A percentile compares a stretch with the other conserved stretches of the same genome.
phyloP scores from a whole-genome alignment of 1,140 invertebrate genomes.

The Homalodisca vitripennis region DNA sequence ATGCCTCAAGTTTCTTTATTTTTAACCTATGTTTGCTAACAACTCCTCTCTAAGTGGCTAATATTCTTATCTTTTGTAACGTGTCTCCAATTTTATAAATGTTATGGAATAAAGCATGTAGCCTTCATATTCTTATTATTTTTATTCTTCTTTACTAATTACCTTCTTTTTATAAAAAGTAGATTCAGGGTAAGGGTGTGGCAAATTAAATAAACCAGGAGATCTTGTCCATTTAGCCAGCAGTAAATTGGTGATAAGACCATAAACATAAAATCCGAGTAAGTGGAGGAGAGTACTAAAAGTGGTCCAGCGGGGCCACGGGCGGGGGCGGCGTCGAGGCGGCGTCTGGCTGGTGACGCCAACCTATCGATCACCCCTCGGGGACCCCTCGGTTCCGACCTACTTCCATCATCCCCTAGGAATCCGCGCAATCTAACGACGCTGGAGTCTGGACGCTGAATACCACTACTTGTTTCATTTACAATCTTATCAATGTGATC shows the following conservation, averaged over 20 bases:
- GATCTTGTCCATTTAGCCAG: not conserved
- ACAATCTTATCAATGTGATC: not conserved
- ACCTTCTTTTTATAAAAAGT: not conserved
- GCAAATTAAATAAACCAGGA: not conserved
- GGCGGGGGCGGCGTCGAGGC: not conserved
- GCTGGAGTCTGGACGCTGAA: not conserved
- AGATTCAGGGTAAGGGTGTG: not conserved
- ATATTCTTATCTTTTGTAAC: too few relatives aligned
- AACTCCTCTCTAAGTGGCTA: too few relatives aligned
- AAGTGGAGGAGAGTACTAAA: not conserved
- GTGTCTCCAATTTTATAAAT: too few relatives aligned
- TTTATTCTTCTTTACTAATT: not conserved
- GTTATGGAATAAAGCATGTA: too few relatives aligned
- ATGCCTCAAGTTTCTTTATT: too few relatives aligned
- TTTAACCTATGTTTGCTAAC: too few relatives aligned
- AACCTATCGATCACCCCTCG: conserved; percentile 7
- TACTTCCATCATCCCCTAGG: not conserved
- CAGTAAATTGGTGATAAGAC: not conserved
- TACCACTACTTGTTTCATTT: not conserved
- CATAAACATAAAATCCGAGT: not conserved
- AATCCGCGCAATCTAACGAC: not conserved
- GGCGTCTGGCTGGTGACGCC: conserved; percentile 11
- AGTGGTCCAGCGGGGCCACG: not conserved
- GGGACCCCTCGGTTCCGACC: not conserved
- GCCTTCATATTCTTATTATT: too few relatives aligned